Percentiles rank a stretch among this genome's conserved stretches.
Evolutionary conservation across 2,113 vertebrate species (phyloP).

Genomic region (Castor canadensis): DNA sequence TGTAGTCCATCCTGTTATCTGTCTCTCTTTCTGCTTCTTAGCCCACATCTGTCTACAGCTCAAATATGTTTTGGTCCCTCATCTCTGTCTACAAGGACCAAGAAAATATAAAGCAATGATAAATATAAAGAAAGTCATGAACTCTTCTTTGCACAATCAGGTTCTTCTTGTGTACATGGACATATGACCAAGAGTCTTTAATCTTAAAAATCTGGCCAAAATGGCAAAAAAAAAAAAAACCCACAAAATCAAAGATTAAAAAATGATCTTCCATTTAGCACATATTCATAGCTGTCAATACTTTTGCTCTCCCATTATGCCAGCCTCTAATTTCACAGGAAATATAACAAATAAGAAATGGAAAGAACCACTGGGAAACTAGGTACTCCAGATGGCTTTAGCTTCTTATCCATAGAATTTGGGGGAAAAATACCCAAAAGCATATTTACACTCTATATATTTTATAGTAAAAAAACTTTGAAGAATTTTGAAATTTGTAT

Average conservation of each 20-base stretch:
- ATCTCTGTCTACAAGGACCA: background rate
- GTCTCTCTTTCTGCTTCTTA: background rate
- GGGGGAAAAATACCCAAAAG: conserved; percentile 1
- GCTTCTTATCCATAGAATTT: background rate
- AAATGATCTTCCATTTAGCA: background rate
- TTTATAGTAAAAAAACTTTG: background rate
- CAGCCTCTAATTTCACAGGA: background rate
- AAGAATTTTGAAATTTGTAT: conserved; percentile 36
- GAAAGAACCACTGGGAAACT: background rate
- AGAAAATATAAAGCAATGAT: background rate
- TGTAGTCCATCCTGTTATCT: background rate
- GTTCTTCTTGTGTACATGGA: background rate
- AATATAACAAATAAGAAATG: background rate
- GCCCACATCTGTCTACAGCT: background rate
- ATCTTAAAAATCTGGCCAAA: background rate
- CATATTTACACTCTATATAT: background rate
- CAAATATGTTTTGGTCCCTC: background rate
- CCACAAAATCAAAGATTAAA: background rate
- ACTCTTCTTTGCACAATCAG: background rate
- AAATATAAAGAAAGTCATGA: background rate
- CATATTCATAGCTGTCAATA: background rate
- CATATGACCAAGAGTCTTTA: background rate
- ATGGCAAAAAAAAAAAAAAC: background rate
- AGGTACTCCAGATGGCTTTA: background rate
- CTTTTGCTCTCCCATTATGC: background rate